phyloP scores from a whole-genome alignment of 2,888 invertebrate species.

The Pseudococcus jackbeardsleyi region DNA sequence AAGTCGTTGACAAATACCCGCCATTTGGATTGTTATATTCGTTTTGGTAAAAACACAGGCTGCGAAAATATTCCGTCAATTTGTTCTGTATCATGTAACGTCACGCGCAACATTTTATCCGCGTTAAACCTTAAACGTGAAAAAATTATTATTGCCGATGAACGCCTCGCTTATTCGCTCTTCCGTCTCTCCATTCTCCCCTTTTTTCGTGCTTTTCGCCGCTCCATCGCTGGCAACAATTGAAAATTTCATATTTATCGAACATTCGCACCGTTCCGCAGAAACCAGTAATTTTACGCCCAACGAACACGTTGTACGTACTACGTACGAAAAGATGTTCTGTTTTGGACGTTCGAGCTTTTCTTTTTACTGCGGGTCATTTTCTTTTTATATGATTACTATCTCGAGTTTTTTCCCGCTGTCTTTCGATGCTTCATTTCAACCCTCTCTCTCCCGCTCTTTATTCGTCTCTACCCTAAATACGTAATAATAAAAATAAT shows the following conservation, averaged over 20 bases:
- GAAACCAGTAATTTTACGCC: background rate
- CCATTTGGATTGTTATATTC: constrained; percentile 35
- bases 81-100: constrained; percentile 39
- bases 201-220: too few species aligned
- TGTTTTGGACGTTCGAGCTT: constrained; percentile 1
- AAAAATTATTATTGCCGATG: constrained; percentile 13
- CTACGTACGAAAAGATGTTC: background rate
- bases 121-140: background rate
- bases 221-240: background rate
- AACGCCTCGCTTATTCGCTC: too few species aligned
- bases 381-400: background rate
- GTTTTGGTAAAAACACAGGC: constrained; percentile 37
- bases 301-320: background rate
- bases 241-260: constrained; percentile 43
- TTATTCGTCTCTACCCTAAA: background rate
- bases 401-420: too few species aligned
- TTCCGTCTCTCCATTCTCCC: background rate
- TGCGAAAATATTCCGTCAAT: constrained; percentile 27
- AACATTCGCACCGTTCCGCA: background rate
- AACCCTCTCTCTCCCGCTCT: background rate
- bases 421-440: background rate
- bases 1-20: constrained; percentile 48
- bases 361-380: constrained; percentile 18
- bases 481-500: background rate
- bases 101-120: constrained; percentile 1